Percentiles rank a stretch among this genome's conserved stretches.
Conservation (phyloP, 2,888 invertebrate species). For the Trichacis sp. region DNA sequence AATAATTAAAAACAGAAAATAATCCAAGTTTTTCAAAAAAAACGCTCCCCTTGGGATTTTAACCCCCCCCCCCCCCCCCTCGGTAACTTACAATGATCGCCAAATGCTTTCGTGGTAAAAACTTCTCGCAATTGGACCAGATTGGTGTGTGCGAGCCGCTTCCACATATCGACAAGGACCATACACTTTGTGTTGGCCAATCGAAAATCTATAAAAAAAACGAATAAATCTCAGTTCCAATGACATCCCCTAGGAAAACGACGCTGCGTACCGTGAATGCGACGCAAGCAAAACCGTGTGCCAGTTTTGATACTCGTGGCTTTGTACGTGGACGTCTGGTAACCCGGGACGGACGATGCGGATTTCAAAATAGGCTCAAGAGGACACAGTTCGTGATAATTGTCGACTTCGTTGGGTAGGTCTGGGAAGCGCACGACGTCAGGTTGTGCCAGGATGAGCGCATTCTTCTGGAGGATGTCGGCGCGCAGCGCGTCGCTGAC, state of each 20-base stretch:
- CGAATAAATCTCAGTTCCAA: no score
- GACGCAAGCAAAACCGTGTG: constrained; percentile 84
- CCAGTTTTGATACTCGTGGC: constrained; percentile 90
- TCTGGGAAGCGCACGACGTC: constrained; percentile 78
- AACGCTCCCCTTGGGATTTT: no score
- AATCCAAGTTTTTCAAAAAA: no score
- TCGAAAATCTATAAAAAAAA: constrained; percentile 76
- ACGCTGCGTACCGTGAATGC: constrained; percentile 81
- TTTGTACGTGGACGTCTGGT: constrained; percentile 89
- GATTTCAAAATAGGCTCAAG: constrained; percentile 78
- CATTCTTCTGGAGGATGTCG: constrained; percentile 82
- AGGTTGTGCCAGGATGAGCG: constrained; percentile 80
- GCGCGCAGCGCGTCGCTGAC: constrained; percentile 85
- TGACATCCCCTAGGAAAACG: no score
- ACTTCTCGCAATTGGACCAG: constrained; percentile 92
- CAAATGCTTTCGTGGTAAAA: constrained; percentile 95
- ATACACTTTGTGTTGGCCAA: constrained; percentile 87
- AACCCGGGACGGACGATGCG: constrained; percentile 79
- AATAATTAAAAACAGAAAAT: no score
- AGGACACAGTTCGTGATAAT: constrained; percentile 89
- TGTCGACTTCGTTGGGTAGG: constrained; percentile 89
- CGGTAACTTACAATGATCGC: constrained; percentile 91
- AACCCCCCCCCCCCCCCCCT: no score
- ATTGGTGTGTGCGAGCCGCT: constrained; percentile 94
- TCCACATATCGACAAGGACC: constrained; percentile 92